phyloP scores from a whole-genome alignment of 2,113 vertebrate species.

The Carassius carassius region DNA sequence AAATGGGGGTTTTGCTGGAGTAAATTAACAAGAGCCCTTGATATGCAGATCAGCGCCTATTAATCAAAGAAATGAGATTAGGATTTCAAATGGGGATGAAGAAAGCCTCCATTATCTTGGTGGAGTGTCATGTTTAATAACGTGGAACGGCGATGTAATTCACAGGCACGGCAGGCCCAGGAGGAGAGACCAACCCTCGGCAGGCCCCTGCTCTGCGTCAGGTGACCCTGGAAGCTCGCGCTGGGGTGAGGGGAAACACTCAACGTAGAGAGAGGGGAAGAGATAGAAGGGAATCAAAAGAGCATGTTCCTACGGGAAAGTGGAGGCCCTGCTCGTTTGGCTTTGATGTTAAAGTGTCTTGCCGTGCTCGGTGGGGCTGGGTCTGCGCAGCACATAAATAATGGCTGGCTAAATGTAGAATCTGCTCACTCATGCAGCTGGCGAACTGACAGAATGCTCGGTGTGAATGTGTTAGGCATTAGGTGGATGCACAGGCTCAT shows the following conservation, averaged over 20 bases:
- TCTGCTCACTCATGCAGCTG: slow-evolving; percentile 31
- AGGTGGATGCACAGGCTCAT: neutral
- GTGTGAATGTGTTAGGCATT: neutral
- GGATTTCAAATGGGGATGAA: slow-evolving; percentile 84
- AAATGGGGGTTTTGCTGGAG: slow-evolving; percentile 66
- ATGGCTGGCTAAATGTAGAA: slow-evolving; percentile 48
- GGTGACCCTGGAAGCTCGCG: slow-evolving; percentile 52
- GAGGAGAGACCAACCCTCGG: slow-evolving; percentile 39
- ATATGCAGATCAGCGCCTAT: slow-evolving; percentile 81
- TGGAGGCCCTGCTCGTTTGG: slow-evolving; percentile 35
- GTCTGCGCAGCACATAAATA: slow-evolving; percentile 41
- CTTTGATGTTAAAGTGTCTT: slow-evolving; percentile 60
- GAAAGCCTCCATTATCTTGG: slow-evolving; percentile 82
- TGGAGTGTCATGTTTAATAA: slow-evolving; percentile 85
- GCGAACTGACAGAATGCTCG: neutral
- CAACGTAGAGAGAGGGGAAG: slow-evolving; percentile 43
- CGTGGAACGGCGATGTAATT: slow-evolving; percentile 76
- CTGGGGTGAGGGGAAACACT: slow-evolving; percentile 38
- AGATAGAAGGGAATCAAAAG: slow-evolving; percentile 56
- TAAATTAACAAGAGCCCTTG: slow-evolving; percentile 81
- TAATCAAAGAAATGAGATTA: slow-evolving; percentile 87
- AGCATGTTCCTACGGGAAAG: slow-evolving; percentile 37
- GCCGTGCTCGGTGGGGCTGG: slow-evolving; percentile 27
- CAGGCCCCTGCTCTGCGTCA: slow-evolving; percentile 52
- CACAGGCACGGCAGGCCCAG: slow-evolving; percentile 66